These are phyloP conservation scores for Tinea semifulvella DNA, from an alignment of 2,888 invertebrate species.

Conservation along the genomic window DNA sequence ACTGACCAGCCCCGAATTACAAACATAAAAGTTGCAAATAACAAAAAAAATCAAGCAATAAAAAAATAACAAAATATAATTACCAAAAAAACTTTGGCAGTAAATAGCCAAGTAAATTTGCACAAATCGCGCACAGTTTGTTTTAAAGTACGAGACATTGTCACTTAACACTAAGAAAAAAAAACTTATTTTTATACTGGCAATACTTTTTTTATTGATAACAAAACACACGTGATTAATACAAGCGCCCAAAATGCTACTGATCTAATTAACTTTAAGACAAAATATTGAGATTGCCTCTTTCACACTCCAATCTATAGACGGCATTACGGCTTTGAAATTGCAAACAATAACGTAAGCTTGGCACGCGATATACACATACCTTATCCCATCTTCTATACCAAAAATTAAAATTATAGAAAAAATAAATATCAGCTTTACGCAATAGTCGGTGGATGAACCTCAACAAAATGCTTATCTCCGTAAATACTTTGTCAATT, in stretches of 20 bases:
- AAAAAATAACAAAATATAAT: slow-evolving; percentile 17
- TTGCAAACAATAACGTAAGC: no score
- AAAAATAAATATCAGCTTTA: no score
- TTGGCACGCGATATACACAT: no score
- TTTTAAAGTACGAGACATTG: slow-evolving; percentile 37
- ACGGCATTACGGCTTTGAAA: no score
- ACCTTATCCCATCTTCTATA: no score
- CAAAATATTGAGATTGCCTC: slow-evolving; percentile 6
- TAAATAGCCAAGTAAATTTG: slow-evolving; percentile 52
- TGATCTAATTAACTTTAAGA: slow-evolving; percentile 2
- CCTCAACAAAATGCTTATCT: no score
- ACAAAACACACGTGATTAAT: slow-evolving; percentile 8
- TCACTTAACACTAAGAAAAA: slow-evolving; percentile 9
- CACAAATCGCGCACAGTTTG: slow-evolving; percentile 40
- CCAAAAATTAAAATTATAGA: no score
- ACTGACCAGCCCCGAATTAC: no score
- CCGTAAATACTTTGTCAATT: no score
- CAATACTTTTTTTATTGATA: background rate
- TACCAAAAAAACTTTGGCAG: slow-evolving; percentile 55
- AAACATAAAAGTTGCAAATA: no score
- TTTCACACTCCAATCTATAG: background rate
- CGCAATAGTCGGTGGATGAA: no score
- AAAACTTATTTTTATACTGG: background rate
- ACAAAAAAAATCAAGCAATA: slow-evolving; percentile 1
- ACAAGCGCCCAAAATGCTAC: background rate